phyloP scores from a whole-genome alignment of 92 coral and sea anemone species.

The Isaurus tuberculatus region DNA sequence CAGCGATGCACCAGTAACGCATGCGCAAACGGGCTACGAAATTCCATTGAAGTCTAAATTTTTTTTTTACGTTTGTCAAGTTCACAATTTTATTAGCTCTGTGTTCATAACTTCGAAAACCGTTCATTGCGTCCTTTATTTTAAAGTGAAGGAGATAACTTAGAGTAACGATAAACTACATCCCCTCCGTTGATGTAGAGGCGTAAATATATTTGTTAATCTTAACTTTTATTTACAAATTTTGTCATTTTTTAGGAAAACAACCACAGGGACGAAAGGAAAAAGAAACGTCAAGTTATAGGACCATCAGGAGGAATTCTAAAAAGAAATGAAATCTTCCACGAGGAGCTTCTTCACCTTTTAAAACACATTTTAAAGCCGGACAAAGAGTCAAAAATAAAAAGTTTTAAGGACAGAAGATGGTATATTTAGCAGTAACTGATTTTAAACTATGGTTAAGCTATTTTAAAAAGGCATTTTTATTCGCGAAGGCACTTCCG shows the following conservation, averaged over 20 bases:
- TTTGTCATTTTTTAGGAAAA: background rate
- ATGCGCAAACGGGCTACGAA: too few relatives aligned
- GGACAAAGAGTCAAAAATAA: too few relatives aligned
- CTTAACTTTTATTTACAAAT: background rate
- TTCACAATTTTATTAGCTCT: too few relatives aligned
- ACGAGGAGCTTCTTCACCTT: background rate
- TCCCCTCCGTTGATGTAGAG: background rate
- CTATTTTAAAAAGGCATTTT: too few relatives aligned
- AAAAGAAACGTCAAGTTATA: background rate
- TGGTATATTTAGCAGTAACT: background rate
- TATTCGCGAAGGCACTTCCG: too few relatives aligned
- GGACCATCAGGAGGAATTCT: constrained; percentile 6
- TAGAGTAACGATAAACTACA: background rate
- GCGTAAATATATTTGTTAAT: background rate
- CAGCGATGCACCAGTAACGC: too few relatives aligned
- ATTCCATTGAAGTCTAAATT: too few relatives aligned
- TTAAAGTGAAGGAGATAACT: too few relatives aligned
- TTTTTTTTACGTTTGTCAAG: too few relatives aligned
- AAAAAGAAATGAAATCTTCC: constrained; percentile 24
- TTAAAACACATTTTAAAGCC: background rate
- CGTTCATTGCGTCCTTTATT: too few relatives aligned
- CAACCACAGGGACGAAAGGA: constrained; percentile 33
- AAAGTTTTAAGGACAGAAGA: background rate
- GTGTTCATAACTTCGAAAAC: too few relatives aligned
- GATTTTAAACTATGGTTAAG: background rate